Evolutionary conservation across 2,888 invertebrate genomes (phyloP).

Genomic region (Syritta pipiens): DNA sequence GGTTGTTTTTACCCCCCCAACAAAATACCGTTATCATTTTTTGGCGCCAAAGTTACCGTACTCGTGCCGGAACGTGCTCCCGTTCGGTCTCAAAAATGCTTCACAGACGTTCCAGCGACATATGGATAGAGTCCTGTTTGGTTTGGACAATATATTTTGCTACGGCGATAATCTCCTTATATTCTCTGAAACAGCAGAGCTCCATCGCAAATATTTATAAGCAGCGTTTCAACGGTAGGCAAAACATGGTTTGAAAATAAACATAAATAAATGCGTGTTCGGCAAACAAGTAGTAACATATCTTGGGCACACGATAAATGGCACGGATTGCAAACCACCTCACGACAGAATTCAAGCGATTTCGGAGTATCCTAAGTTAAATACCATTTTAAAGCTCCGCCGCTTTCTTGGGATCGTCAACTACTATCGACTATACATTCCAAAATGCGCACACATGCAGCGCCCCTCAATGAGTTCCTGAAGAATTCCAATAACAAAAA

Average conservation of each 20-base stretch:
- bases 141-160: neutral
- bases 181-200: neutral
- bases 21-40: too few species aligned
- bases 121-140: conserved; percentile 6
- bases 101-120: conserved; percentile 7
- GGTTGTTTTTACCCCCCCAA: too few species aligned
- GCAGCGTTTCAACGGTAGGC: neutral
- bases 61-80: neutral
- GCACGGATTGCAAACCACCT: neutral
- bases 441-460: neutral
- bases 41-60: too few species aligned
- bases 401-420: neutral
- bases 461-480: neutral
- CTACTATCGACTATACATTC: neutral
- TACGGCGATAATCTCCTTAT: neutral
- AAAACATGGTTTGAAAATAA: too few species aligned
- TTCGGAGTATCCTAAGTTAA: too few species aligned
- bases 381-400: neutral
- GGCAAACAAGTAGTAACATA: neutral
- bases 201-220: neutral
- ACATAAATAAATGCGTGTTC: neutral
- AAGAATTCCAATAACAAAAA: neutral
- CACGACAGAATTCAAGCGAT: neutral
- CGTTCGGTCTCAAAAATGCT: neutral
- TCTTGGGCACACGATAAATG: neutral